These are phyloP conservation scores for Hestina assimilis DNA, from an alignment of 1,140 invertebrate species.

Conservation along the genomic window DNA sequence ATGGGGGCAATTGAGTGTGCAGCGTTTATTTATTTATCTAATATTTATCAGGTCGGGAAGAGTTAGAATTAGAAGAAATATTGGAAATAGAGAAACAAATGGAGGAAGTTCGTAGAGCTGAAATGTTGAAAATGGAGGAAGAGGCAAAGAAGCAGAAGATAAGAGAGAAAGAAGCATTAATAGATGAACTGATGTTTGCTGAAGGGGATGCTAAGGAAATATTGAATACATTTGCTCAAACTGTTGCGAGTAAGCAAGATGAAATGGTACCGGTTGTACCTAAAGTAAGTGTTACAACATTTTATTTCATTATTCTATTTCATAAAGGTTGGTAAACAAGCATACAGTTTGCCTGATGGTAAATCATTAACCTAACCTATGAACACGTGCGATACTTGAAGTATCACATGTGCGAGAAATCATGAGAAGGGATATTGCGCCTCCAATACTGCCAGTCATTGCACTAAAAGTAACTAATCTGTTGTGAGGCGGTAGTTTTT, in stretches of 20 bases:
- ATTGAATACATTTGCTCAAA: constrained; percentile 88
- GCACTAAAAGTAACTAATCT: too few relatives aligned
- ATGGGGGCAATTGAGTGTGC: too few relatives aligned
- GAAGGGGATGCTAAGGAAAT: constrained; percentile 93
- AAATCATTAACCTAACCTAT: too few relatives aligned
- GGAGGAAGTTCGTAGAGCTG: constrained; percentile 82
- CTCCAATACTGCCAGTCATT: too few relatives aligned
- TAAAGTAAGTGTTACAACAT: constrained; percentile 44
- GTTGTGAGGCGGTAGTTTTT: too few relatives aligned
- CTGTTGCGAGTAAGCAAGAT: constrained; percentile 83
- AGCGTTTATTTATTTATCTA: too few relatives aligned
- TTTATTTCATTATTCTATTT: constrained; percentile 13
- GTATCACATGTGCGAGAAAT: too few relatives aligned
- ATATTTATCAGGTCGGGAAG: constrained; percentile 77
- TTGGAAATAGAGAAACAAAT: constrained; percentile 90
- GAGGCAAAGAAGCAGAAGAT: constrained; percentile 91
- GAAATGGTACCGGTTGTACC: constrained; percentile 72
- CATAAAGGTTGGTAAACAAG: too few relatives aligned
- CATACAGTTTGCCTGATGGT: too few relatives aligned
- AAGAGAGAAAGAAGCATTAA: constrained; percentile 91
- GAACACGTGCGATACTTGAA: too few relatives aligned
- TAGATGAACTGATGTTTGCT: constrained; percentile 96
- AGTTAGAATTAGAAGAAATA: constrained; percentile 92
- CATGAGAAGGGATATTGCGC: too few relatives aligned
- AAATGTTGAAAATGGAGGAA: constrained; percentile 81